Base-by-base conservation (phyloP, 2,888 invertebrate species). In the Rhagophthalmus giganteus region DNA sequence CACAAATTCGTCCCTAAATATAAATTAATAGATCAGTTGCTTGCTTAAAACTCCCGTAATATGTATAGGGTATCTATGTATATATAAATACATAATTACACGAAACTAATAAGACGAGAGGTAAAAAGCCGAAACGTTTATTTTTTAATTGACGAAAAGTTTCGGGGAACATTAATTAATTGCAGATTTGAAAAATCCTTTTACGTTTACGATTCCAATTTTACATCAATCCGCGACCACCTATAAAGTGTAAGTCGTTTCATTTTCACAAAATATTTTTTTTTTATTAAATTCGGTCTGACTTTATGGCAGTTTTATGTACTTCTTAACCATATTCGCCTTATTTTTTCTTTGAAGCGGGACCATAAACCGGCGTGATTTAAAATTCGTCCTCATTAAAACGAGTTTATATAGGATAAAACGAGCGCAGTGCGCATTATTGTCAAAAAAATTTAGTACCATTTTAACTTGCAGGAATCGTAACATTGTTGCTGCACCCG, bases 211-310 rank as follows among this genome's bases (percentile, higher is more conserved):
- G n/a, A n/a, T n/a, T n/a, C n/a, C n/a, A n/a, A n/a, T 20, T 20
- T 20, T 20, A 20, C 7, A 20, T 7, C 20, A 20, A 20, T 5
- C n/a, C 4, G 20, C 7, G 7, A 5, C 20, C 7, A 3, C 3
- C 7, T 34, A 35, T 37, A 16, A 38, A 44, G 32, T 42, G n/a
- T 44, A 50, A 32, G 45, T 40, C 34, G 24, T 44, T 40, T 39
- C 53, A 54, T 54, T 57, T 51, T 51, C 39, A 39, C 37, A 48
- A 50, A 47, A 42, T 44, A 46, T 30, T 40, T 37, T 39, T 46
- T 57, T 54, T 51, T 42, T 50, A 54, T 54, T 54, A 55, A 54
- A 49, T 49, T 55, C 45, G 35, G 35, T 35, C 46, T 30, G 46
- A 52, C 37, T 57, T 57, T 45, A 51, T 45, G 26, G 39, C 44